A percentile compares a stretch with the other conserved stretches of the same genome.
Evolutionary conservation across 2,113 vertebrate species (phyloP).

Genomic region (Climacteris rufus): DNA sequence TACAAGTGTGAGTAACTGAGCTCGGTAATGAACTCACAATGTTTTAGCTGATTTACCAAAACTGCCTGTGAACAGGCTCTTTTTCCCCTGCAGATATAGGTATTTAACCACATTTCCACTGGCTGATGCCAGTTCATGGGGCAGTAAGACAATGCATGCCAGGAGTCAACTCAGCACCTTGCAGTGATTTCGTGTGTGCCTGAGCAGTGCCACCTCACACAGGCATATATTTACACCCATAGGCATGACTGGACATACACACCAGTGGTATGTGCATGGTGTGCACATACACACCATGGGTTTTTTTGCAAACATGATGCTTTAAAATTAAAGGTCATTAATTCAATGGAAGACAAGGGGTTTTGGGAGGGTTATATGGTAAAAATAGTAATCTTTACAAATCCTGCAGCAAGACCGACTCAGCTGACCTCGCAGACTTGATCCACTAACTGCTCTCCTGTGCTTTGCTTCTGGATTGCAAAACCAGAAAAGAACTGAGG

Average conservation of each 20-base stretch:
- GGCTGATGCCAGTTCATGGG: neutral
- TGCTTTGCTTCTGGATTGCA: neutral
- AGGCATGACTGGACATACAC: neutral
- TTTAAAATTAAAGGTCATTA: neutral
- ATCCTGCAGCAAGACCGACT: neutral
- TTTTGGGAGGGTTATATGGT: neutral
- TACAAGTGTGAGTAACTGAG: neutral
- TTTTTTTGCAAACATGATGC: neutral
- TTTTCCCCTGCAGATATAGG: neutral
- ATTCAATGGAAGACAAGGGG: neutral
- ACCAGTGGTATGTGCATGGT: no score
- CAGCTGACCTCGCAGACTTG: neutral
- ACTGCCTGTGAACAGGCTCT: neutral
- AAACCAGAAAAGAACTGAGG: neutral
- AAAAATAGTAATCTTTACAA: neutral
- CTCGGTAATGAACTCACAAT: neutral
- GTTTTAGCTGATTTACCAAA: neutral
- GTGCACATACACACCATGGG: neutral
- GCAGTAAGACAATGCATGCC: neutral
- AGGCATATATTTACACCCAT: accelerated
- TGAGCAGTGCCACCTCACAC: neutral
- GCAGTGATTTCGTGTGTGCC: neutral
- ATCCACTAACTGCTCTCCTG: neutral
- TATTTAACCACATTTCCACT: neutral
- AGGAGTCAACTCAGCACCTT: neutral